phyloP scores from a whole-genome alignment of 2,888 invertebrate genomes.

The Andrena fulva region DNA sequence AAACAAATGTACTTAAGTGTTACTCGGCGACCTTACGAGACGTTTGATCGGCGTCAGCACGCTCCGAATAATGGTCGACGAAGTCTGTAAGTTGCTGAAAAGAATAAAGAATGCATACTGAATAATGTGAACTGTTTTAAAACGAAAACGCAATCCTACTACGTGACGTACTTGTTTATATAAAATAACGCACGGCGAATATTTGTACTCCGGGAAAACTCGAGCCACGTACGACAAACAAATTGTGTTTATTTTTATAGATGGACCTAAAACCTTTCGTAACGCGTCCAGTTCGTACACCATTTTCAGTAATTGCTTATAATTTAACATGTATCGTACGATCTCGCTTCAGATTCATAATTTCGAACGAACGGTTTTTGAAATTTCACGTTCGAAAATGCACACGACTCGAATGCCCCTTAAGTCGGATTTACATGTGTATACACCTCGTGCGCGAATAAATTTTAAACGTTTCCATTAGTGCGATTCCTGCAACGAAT shows the following conservation, averaged over 20 bases:
- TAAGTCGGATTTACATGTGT: not conserved
- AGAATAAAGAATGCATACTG: conserved; percentile 4
- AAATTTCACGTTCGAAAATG: conserved; percentile 31
- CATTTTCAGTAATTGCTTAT: not conserved
- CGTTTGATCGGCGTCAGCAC: conserved; percentile 1
- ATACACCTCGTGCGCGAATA: too few species aligned
- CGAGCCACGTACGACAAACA: conserved; percentile 67
- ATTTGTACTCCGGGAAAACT: conserved; percentile 68
- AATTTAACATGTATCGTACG: not conserved
- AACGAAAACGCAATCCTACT: not conserved
- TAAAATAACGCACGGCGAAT: conserved; percentile 49
- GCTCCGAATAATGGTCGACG: not conserved
- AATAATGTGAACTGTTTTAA: not conserved
- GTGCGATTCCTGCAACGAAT: too few species aligned
- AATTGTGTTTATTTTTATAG: conserved; percentile 50
- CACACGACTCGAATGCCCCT: not conserved
- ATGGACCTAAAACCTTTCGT: conserved; percentile 22
- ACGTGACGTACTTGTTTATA: conserved; percentile 56
- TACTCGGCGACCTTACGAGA: conserved; percentile 24
- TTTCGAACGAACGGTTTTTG: conserved; percentile 26
- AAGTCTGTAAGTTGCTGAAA: conserved; percentile 15
- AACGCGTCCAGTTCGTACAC: conserved; percentile 28
- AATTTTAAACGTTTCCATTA: too few species aligned
- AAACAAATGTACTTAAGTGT: not conserved
- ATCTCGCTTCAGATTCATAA: too few species aligned